Base-by-base conservation (phyloP, 2,113 vertebrate species). In the Gymnobelideus leadbeateri region DNA sequence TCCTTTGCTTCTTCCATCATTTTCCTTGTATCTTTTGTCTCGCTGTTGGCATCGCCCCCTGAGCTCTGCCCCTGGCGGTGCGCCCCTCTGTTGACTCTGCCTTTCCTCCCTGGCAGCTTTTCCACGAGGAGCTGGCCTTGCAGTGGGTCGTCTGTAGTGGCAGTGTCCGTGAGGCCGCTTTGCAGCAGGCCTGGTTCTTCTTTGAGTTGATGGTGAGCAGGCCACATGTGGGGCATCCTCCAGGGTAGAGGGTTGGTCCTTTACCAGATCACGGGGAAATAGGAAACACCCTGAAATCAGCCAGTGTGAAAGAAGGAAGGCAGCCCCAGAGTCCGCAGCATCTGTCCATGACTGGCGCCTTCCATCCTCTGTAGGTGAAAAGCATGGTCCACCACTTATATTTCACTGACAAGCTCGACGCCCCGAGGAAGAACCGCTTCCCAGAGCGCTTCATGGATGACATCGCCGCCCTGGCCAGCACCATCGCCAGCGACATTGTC, bases 61-160 rank as follows among this genome's bases (percentile, higher is more conserved):
- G 93, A 95, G 68, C 84, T 98, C 94, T 95, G 94, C 57, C 2
- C 47, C 47, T 49, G 47, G 47, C 47, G 47, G 47, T 49, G 47
- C 47, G 47, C 47, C 24, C 61, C 95, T 89, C 94, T 95, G 0
- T 0, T 98, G 96, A 98, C 96, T 98, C 90, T 98, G 95, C 12
- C 0, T 98, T 98, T 98, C 50, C 53, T 97, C 98, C 97, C 94
- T 90, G 68, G 94, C 98, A 99, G 99, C 99, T 99, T 97, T 99
- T 99, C 95, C 99, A 99, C 0, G 99, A 99, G 98, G 99, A 99
- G 98, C 98, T 99, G 98, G 99, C 99, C 54, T 98, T 99, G 91
- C 99, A 99, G 98, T 99, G 99, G 99, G 99, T 99, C 51, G 99
- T 99, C 94, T 99, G 99, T 99, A 99, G 99, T 94, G 99, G 99